Evolutionary conservation across 2,797 vertebrate genomes (phyloP), one percentile per base, ranked within the genome.

Genomic region (Neosalanx taihuensis): DNA sequence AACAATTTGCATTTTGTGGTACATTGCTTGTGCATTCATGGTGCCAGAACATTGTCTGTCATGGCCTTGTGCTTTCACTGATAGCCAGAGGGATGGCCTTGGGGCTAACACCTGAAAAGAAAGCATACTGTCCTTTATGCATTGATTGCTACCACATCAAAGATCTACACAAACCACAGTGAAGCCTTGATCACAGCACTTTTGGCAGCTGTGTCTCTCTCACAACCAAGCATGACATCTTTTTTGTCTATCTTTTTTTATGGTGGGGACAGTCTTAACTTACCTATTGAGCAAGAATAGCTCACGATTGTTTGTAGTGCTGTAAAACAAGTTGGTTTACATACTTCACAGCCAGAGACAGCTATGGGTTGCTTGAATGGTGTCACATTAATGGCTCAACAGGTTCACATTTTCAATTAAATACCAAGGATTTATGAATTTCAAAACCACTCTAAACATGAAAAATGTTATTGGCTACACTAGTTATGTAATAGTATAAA

Each of bases 281-380:
- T 59, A 76, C 80, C 71, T 79, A 72, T 80, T 79, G 26, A 23
- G 76, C 72, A 74, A 76, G 69, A 84, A 81, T 49, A 67, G 62
- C 51, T 64, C 61, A 68, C 3, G 71, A 78, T 88, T 88, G 86
- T 89, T 73, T 82, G 46, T 53, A 70, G 88, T 88, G 88, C 37
- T 59, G 91, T 76, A 85, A 75, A 91, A 93, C 92, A 65, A 85
- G 93, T 92, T 66, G 67, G 89, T 84, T 84, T 53, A 84, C 90
- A 83, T 88, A 86, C 83, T 80, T 85, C 76, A 85, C 76, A 77
- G 80, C 76, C 83, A 63, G 67, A 76, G 74, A 83, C 58, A 64
- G 76, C 72, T 76, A 72, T 76, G 77, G 64, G 70, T 75, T 69
- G 83, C 79, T 57, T 4, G 58, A 15, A 33, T 62, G 49, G 46